Conservation (phyloP, 2,113 vertebrate species). For the Thunnus maccoyii region DNA sequence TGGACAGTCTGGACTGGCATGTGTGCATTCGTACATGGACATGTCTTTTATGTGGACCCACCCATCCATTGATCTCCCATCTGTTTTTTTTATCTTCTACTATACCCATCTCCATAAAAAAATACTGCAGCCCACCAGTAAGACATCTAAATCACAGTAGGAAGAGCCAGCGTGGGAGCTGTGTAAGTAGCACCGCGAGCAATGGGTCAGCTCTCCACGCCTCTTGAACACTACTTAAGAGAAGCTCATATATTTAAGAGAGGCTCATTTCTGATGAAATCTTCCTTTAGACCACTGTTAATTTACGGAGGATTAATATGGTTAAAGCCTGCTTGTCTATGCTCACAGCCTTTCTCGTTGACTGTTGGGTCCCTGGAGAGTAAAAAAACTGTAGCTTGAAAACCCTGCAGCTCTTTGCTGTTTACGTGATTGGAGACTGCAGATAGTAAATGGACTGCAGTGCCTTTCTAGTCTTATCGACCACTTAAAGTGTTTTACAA, state of each 20-base stretch:
- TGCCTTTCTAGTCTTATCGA: no score
- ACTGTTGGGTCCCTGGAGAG: constrained; percentile 27
- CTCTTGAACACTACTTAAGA: constrained; percentile 40
- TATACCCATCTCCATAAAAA: background rate
- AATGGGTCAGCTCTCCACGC: constrained; percentile 34
- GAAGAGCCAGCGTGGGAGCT: constrained; percentile 34
- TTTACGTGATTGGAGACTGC: constrained; percentile 61
- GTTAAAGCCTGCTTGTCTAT: constrained; percentile 54
- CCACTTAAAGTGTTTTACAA: no score
- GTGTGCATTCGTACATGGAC: constrained; percentile 14
- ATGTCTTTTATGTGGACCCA: background rate
- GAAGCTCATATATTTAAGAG: constrained; percentile 44
- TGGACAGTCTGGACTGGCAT: constrained; percentile 63
- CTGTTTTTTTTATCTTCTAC: background rate
- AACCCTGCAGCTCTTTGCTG: constrained; percentile 66
- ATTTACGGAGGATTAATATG: constrained; percentile 75
- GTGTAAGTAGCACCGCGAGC: constrained; percentile 36
- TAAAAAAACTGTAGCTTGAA: constrained; percentile 39
- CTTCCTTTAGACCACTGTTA: constrained; percentile 43
- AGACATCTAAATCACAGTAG: constrained; percentile 43
- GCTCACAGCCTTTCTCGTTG: constrained; percentile 33
- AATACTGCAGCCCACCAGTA: constrained; percentile 15
- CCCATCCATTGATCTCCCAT: constrained; percentile 28
- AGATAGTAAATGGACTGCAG: constrained; percentile 17
- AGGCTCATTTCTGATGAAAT: constrained; percentile 61